Evolutionary conservation across 2,888 invertebrate species (phyloP).

Genomic region (Julus scanicus): DNA sequence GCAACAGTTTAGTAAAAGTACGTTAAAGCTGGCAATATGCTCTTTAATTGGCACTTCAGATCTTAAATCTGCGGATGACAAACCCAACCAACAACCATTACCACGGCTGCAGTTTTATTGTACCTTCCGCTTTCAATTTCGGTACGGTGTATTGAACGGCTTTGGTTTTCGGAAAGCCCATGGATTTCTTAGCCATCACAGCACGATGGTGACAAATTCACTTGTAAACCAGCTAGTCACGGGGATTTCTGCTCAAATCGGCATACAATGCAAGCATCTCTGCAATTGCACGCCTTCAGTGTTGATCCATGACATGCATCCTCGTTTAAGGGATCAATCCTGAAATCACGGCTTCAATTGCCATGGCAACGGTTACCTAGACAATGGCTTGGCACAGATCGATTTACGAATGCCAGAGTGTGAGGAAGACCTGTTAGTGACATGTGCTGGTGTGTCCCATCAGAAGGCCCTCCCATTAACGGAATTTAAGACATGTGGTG

Average conservation of each 20-base stretch:
- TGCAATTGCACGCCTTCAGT: neutral
- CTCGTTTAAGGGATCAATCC: constrained; percentile 19
- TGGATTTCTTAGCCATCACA: neutral
- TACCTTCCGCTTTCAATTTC: neutral
- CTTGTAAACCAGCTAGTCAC: neutral
- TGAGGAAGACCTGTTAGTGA: neutral
- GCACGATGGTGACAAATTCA: constrained; percentile 9
- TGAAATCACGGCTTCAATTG: constrained; percentile 34
- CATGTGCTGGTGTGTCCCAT: neutral
- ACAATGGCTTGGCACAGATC: constrained; percentile 42
- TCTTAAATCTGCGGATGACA: no score
- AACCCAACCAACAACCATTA: neutral
- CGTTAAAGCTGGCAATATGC: no score
- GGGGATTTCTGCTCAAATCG: neutral
- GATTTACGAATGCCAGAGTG: neutral
- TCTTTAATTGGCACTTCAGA: no score
- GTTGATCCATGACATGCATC: constrained; percentile 11
- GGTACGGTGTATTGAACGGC: neutral
- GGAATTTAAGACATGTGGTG: neutral
- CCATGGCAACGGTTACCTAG: constrained; percentile 46
- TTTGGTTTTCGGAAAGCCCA: neutral
- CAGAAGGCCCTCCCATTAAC: neutral
- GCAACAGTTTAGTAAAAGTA: no score
- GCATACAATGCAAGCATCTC: neutral
- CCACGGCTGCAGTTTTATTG: neutral